Evolutionary conservation across 1,140 invertebrate species (phyloP), one percentile per base, ranked within the genome.

Genomic region (Drosophila equinoxialis): DNA sequence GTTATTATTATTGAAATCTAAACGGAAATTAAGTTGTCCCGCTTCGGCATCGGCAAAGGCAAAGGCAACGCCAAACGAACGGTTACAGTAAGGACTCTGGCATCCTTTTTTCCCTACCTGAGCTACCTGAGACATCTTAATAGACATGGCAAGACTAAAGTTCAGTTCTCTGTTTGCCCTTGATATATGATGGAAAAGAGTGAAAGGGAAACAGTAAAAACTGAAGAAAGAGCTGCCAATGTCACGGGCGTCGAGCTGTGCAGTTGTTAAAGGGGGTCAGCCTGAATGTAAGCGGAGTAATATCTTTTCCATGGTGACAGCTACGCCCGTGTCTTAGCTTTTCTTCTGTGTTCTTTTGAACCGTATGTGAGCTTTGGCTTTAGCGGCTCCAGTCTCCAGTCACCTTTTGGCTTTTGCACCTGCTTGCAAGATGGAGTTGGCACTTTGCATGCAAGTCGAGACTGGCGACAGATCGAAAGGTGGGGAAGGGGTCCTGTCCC

Each of bases 1-100:
- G 55, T 68, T 82, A 65, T 66, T 80, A 66, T 74, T 81, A 86
- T 86, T 86, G 82, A 86, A 86, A 83, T 87, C 79, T 77, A 83
- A 77, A 62, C 79, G 83, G 83, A 87, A 87, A 87, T 87, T 87
- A 89, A 87, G 84, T 87, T 86, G 79, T 83, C 79, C 79, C 79
- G 76, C 79, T 51, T 79, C 76, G 74, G 74, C 57, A 64, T 76
- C 59, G 71, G 61, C 45, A 17, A 61, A 30, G 33, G 10, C 30
- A 11, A 23, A 55, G 45, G 42, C 14, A 14, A n/a, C 23, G 23
- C 0, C 23, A 26, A 26, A 26, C 42, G 42, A 72, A 75, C 57
- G 70, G 66, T 33, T 37, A 37, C 35, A 11, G 45, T 35, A 17
- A 39, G 10, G 11, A 20, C 48, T 17, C 1, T 42, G 51, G 37